Evolutionary conservation across 2,113 vertebrate genomes (phyloP).

Genomic region (Leuciscus idus): DNA sequence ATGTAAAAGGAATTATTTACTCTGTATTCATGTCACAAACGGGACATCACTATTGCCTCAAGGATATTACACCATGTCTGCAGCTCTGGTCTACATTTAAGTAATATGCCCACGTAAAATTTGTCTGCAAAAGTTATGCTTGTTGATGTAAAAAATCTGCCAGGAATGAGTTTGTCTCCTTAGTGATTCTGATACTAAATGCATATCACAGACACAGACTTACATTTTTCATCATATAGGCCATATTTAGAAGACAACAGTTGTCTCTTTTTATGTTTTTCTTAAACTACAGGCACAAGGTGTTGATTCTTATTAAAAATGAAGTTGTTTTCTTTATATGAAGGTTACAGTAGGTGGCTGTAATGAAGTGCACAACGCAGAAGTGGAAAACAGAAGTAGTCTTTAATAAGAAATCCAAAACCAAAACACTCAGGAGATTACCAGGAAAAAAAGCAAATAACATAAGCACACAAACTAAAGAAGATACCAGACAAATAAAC

Average conservation of each 20-base stretch:
- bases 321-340: too few species aligned
- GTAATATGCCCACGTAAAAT: background rate
- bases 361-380: too few species aligned
- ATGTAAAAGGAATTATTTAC: background rate
- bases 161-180: background rate
- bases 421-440: too few species aligned
- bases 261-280: background rate
- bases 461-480: too few species aligned
- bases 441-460: too few species aligned
- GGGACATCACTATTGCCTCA: slow-evolving; percentile 2
- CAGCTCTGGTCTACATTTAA: background rate
- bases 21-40: background rate
- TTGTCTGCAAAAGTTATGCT: background rate
- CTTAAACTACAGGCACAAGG: too few species aligned
- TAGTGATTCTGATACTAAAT: background rate
- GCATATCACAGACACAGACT: background rate
- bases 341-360: too few species aligned
- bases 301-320: too few species aligned
- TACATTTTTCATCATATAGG: background rate
- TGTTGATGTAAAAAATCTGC: background rate
- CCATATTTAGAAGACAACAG: background rate
- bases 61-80: background rate
- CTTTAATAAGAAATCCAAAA: too few species aligned
- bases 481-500: too few species aligned
- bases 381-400: too few species aligned